Percentiles rank a stretch among this genome's conserved stretches.
Evolutionary conservation across 2,888 invertebrate species (phyloP).

Genomic region (Uloborus plumipes): DNA sequence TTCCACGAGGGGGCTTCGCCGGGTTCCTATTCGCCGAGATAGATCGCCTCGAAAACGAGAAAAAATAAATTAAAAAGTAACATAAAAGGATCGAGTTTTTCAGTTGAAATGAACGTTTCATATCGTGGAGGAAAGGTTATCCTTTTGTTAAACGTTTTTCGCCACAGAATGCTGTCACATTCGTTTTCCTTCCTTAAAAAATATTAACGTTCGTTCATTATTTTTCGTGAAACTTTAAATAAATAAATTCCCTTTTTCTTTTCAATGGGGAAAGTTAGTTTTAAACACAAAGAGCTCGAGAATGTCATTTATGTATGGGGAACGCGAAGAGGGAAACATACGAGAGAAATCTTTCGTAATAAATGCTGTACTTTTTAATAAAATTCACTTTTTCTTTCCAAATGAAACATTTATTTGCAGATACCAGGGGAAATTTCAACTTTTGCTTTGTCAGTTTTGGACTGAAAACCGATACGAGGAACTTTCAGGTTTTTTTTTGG

Average conservation of each 20-base stretch:
- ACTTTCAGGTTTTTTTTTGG: background rate
- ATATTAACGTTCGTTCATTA: constrained; percentile 32
- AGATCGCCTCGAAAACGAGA: constrained; percentile 31
- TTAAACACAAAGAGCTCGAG: constrained; percentile 47
- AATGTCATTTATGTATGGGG: constrained; percentile 49
- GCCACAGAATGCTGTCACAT: constrained; percentile 43
- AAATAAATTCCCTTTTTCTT: constrained; percentile 41
- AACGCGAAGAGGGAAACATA: constrained; percentile 16
- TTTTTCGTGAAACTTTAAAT: constrained; percentile 50
- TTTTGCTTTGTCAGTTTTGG: constrained; percentile 49
- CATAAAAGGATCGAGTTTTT: constrained; percentile 18
- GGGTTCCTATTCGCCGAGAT: constrained; percentile 34
- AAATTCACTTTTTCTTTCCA: constrained; percentile 14
- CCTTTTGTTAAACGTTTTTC: constrained; percentile 51
- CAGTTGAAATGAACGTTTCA: background rate
- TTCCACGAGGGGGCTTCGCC: constrained; percentile 34
- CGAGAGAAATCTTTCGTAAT: background rate
- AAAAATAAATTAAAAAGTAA: constrained; percentile 23
- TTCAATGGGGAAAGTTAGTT: constrained; percentile 31
- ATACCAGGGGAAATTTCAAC: constrained; percentile 47
- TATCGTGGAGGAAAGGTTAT: constrained; percentile 20
- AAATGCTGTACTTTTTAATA: too few species aligned
- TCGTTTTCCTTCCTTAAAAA: constrained; percentile 50
- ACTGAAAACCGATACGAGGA: constrained; percentile 15
- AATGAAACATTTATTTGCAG: constrained; percentile 48